These are phyloP conservation scores for Sesia apiformis DNA, from an alignment of 2,888 invertebrate genomes.

Conservation along the genomic window DNA sequence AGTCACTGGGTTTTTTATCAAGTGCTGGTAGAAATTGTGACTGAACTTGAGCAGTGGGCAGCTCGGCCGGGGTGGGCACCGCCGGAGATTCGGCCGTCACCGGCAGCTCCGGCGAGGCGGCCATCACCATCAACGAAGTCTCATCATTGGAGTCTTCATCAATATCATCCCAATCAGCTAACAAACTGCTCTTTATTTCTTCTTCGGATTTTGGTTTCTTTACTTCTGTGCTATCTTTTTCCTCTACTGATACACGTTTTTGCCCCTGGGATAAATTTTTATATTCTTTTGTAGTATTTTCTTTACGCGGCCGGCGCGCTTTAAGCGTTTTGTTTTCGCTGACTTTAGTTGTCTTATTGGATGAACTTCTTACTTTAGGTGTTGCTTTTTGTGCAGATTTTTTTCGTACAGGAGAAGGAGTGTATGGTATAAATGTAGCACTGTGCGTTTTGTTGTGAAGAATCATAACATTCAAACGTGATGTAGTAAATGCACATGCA, in stretches of 20 bases:
- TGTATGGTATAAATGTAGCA: conserved; percentile 61
- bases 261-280: conserved; percentile 48
- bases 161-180: conserved; percentile 86
- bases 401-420: conserved; percentile 55
- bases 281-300: conserved; percentile 18
- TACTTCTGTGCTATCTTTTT: conserved; percentile 26
- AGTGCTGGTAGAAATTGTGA: conserved; percentile 24
- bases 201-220: conserved; percentile 74
- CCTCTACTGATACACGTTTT: conserved; percentile 55
- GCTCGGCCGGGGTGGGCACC: conserved; percentile 48
- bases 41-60: conserved; percentile 34
- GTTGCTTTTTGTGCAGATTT: conserved; percentile 28
- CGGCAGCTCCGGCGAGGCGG: conserved; percentile 47
- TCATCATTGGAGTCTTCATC: conserved; percentile 58
- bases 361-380: conserved; percentile 28
- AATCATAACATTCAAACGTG: conserved; percentile 82
- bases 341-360: conserved; percentile 21
- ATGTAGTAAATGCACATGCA: conserved; percentile 78
- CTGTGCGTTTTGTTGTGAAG: conserved; percentile 83
- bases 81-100: conserved; percentile 50
- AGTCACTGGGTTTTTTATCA: conserved; percentile 35
- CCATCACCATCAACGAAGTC: conserved; percentile 31
- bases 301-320: conserved; percentile 1
- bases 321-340: conserved; percentile 37
- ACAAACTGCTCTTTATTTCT: conserved; percentile 79